Evolutionary conservation across 2,888 invertebrate species (phyloP).

Genomic region (Terebella lapidaria): DNA sequence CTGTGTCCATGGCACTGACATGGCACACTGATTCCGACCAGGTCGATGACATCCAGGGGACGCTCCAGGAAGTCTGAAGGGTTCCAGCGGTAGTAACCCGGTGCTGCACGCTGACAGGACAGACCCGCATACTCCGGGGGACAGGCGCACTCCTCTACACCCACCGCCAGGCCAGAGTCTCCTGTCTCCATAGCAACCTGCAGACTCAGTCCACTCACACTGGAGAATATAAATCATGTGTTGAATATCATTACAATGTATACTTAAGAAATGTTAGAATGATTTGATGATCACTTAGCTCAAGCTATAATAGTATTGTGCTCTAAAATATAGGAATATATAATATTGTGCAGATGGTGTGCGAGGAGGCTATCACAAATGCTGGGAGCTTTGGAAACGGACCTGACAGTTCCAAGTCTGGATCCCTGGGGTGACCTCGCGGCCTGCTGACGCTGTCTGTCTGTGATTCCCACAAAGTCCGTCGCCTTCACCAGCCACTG

Average conservation of each 20-base stretch:
- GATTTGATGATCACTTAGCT: no score
- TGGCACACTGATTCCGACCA: slow-evolving; percentile 72
- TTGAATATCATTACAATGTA: no score
- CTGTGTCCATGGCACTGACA: slow-evolving; percentile 81
- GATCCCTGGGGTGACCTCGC: background rate
- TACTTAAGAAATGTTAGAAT: no score
- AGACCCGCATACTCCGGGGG: slow-evolving; percentile 74
- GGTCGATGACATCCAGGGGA: slow-evolving; percentile 67
- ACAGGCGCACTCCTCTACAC: slow-evolving; percentile 79
- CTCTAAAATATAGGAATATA: no score
- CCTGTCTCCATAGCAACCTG: slow-evolving; percentile 11
- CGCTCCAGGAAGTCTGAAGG: slow-evolving; percentile 60
- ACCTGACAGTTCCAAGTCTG: no score
- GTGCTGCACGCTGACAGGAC: slow-evolving; percentile 72
- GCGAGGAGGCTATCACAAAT: no score
- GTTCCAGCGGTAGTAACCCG: slow-evolving; percentile 75
- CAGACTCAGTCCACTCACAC: slow-evolving; percentile 11
- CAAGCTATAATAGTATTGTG: no score
- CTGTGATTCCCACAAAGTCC: slow-evolving; percentile 1
- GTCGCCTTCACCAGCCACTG: slow-evolving; percentile 73
- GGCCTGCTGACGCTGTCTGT: background rate
- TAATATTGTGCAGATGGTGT: no score
- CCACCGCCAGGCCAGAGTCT: no score
- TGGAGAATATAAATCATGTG: no score
- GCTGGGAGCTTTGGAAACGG: no score